Percentiles rank a stretch among this genome's conserved stretches.
Conservation (phyloP, 92 coral and sea anemone genomes). For the Siderastrea siderea region DNA sequence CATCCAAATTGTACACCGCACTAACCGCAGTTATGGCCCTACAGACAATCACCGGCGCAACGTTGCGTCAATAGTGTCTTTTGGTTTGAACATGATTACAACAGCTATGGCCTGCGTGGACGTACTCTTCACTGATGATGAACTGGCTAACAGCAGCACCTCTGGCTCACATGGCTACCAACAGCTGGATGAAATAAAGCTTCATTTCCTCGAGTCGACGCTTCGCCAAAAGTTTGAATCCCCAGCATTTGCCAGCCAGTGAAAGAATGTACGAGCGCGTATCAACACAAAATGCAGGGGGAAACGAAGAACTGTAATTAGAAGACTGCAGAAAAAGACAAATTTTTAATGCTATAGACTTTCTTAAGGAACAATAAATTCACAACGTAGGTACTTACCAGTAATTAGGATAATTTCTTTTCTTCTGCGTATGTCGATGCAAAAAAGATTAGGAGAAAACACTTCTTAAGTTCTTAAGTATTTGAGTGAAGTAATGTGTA, state of each 20-base stretch:
- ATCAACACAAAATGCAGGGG: conserved; percentile 64
- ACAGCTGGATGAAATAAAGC: conserved; percentile 33
- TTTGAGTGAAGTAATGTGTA: too few species aligned
- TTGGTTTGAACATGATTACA: conserved; percentile 21
- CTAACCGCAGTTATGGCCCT: conserved; percentile 12
- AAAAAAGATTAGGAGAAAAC: too few species aligned
- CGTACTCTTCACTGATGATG: conserved; percentile 57
- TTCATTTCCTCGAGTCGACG: conserved; percentile 37
- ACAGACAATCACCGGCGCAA: conserved; percentile 46
- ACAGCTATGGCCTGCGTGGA: conserved; percentile 53
- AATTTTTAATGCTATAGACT: not conserved
- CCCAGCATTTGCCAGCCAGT: conserved; percentile 41
- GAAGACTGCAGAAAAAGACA: conserved; percentile 33
- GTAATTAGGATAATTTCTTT: too few species aligned
- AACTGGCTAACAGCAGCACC: conserved; percentile 55
- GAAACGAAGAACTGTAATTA: conserved; percentile 52
- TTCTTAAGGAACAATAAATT: not conserved
- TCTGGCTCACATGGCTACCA: conserved; percentile 43
- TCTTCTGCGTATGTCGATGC: too few species aligned
- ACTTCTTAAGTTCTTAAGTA: too few species aligned
- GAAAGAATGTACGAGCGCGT: conserved; percentile 11
- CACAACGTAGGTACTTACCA: too few species aligned
- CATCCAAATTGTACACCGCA: not conserved
- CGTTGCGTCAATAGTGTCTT: conserved; percentile 12
- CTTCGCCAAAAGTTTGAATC: conserved; percentile 47